Base-by-base conservation (phyloP, 2,888 invertebrate species). In the Poecilobothrus nobilitatus region DNA sequence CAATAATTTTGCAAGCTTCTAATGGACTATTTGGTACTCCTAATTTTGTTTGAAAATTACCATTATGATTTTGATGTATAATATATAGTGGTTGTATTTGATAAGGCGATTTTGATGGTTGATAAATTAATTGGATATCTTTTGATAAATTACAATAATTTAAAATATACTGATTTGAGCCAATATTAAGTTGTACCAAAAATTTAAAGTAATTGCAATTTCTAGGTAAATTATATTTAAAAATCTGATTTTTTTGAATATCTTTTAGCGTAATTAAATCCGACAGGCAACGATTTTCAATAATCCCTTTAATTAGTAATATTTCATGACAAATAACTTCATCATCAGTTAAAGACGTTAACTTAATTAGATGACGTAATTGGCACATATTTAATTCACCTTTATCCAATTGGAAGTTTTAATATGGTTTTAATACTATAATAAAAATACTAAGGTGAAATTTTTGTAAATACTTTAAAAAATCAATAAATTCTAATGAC, bases 21-120 rank as follows among this genome's bases (percentile, higher is more conserved):
- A 89, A 86, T 84, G 75, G 78, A 74, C 66, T 67, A 74, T 82
- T 83, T 65, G 83, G 79, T 61, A 66, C 67, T 4, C 71, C 68
- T n/a, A 76, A 73, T 1, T 85, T 84, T 7, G 80, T 84, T 83
- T 92, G 91, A 78, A 94, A 93, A 74, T 84, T 84, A 53, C 93
- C 93, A 80, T 91, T 88, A 78, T 92, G 90, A 71, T 89, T 90
- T 74, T 87, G 84, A 78, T 93, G 93, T 75, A 93, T 87, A 68
- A 96, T 89, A 78, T 94, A 94, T 21, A 95, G 85, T 21, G 95
- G 93, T 69, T 80, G 80, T n/a, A 81, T 67, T 63, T 71, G 70
- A 66, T 72, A 73, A 27, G 71, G 63, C 3, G 68, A 66, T 6
- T 20, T 41, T 18, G 68, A 64, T 63, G 68, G 70, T 5, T 74